Percentiles rank a stretch among this genome's conserved stretches.
Conservation (phyloP, 2,797 vertebrate genomes). For the Pseudopleuronectes americanus region DNA sequence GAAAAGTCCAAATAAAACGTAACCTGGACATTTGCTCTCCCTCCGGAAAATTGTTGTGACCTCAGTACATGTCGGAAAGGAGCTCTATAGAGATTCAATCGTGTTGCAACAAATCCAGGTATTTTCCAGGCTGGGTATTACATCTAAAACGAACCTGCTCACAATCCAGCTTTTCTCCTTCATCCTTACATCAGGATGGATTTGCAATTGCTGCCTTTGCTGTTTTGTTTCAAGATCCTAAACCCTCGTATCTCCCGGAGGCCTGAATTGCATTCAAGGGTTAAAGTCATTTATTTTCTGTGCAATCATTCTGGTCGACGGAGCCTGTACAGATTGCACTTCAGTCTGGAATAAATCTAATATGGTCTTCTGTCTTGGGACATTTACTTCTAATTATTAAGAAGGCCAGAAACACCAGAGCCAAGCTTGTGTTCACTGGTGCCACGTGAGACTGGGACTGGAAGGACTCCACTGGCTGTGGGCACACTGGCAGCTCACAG, state of each 20-base stretch:
- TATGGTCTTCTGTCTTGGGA: constrained; percentile 17
- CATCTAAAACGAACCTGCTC: too few species aligned
- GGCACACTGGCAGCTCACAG: constrained; percentile 28
- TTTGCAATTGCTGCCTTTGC: too few species aligned
- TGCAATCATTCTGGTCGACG: not conserved
- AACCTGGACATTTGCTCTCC: too few species aligned
- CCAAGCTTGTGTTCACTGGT: constrained; percentile 18
- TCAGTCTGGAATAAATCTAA: constrained; percentile 17
- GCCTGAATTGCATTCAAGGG: not conserved
- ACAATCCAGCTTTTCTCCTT: too few species aligned
- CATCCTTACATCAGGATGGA: too few species aligned
- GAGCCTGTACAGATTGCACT: not conserved
- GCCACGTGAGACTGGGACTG: constrained; percentile 21
- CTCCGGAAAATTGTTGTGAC: too few species aligned
- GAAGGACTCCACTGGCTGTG: constrained; percentile 27
- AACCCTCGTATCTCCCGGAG: not conserved
- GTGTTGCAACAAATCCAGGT: too few species aligned
- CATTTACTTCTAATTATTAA: constrained; percentile 31
- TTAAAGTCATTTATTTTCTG: not conserved
- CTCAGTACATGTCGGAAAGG: too few species aligned
- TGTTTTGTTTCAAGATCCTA: too few species aligned
- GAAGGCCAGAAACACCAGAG: constrained; percentile 15
- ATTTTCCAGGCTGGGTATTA: too few species aligned
- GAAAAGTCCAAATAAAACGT: too few species aligned
- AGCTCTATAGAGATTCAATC: too few species aligned